phyloP scores from a whole-genome alignment of 2,797 vertebrate species.

The Aythya fuligula region DNA sequence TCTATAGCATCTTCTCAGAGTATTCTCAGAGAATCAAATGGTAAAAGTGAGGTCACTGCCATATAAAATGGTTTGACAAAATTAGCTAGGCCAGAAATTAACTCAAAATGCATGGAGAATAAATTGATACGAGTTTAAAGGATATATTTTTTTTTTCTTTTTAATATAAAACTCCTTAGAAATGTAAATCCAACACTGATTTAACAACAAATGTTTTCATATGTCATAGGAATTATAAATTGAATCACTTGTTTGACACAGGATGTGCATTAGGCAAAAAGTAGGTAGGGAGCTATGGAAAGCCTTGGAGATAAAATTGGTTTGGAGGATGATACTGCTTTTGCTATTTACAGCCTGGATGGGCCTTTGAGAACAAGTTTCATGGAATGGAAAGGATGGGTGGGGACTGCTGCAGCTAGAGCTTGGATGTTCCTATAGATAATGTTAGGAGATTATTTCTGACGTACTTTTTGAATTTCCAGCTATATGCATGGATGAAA shows the following conservation, averaged over 20 bases:
- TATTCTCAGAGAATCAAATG: not conserved
- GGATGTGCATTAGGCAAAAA: not conserved
- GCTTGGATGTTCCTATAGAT: not conserved
- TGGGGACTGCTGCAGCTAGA: not conserved
- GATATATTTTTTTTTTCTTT: not conserved
- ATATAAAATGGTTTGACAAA: conserved; percentile 10
- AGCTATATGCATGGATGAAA: not conserved
- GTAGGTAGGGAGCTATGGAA: not conserved
- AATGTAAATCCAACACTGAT: not conserved
- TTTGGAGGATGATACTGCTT: not conserved
- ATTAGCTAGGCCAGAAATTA: conserved; percentile 47
- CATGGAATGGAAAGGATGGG: not conserved
- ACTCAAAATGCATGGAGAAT: not conserved
- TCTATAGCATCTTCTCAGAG: too few species aligned
- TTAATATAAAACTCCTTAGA: not conserved
- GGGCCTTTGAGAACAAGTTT: not conserved
- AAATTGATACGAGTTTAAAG: conserved; percentile 41
- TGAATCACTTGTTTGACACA: not conserved
- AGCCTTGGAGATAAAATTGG: not conserved
- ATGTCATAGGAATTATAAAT: not conserved
- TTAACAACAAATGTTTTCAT: not conserved
- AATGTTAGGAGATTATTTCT: not conserved
- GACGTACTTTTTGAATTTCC: not conserved
- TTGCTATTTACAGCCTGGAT: not conserved
- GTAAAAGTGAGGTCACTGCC: not conserved